Conservation (phyloP, 2,113 vertebrate genomes). For the Cygnus atratus region DNA sequence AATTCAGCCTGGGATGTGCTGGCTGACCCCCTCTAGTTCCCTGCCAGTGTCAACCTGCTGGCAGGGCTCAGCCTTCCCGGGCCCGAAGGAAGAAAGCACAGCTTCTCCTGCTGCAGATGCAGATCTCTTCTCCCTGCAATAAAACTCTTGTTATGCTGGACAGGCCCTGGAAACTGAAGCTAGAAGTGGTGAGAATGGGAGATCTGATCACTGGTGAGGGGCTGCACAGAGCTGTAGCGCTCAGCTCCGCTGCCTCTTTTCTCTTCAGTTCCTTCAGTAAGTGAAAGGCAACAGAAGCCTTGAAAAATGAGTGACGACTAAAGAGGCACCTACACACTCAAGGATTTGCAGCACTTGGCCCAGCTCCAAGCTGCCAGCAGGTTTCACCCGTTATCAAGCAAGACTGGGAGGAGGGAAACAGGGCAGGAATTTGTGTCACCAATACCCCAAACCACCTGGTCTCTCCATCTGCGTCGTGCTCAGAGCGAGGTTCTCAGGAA, state of each 20-base stretch:
- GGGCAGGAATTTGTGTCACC: neutral
- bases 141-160: neutral
- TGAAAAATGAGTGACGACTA: neutral
- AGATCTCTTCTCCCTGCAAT: neutral
- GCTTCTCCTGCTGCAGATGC: neutral
- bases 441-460: neutral
- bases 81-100: neutral
- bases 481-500: neutral
- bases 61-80: neutral
- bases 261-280: neutral
- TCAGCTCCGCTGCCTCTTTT: neutral
- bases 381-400: neutral
- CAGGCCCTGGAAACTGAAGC: neutral
- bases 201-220: neutral
- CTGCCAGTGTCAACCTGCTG: neutral
- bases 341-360: neutral
- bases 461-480: neutral
- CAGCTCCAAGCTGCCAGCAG: neutral
- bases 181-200: no score
- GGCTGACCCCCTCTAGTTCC: neutral
- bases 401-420: neutral
- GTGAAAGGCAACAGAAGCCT: neutral
- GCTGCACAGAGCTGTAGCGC: neutral
- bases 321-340: neutral
- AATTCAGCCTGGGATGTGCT: constrained; percentile 11